Base-by-base conservation (phyloP, 1,140 invertebrate species). In the Ceratina japonica region DNA sequence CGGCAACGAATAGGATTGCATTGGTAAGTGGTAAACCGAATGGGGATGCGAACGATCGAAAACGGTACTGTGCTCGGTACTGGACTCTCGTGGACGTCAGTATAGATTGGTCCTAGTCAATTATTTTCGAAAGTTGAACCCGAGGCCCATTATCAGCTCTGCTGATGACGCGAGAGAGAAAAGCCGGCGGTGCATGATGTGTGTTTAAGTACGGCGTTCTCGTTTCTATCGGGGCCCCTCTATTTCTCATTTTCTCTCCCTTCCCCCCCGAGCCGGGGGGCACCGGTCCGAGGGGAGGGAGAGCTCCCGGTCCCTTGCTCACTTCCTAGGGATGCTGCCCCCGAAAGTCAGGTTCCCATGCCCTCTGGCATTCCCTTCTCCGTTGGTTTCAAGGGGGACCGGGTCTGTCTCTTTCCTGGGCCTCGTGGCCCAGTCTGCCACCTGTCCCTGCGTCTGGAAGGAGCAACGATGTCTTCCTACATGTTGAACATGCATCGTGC, bases 321-420 rank as follows among this genome's bases (percentile, higher is more conserved):
- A 88, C 87, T 92, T 91, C 89, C 88, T 91, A 89, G 89, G 91
- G 91, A 91, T 91, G 91, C 90, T 91, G 91, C 89, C 91, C 90
- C 89, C 88, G 87, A 89, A 90, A 92, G 91, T 92, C 90, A 92
- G 91, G 91, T 92, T 92, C 91, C 91, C 91, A 92, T 92, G 91
- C 89, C 84, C 88, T 89, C 86, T 65, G 56, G 8, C 54, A 71
- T 66, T 68, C 78, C 62, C 62, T 31, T 83, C 83, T 61, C 71
- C 74, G 80, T 71, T 74, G 18, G 24, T 56, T 58, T 58, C 64
- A 22, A 51, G 15, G 18, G 61, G 54, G 65, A 77, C 85, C 80
- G 85, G 78, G 66, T 75, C 78, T 61, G 78, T 87, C 85, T 87
- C 81, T 79, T 71, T 88, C 78, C 79, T 18, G 58, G 75, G 70